Conservation (phyloP, 1,140 invertebrate genomes). For the Leptestheria dahalacensis region DNA sequence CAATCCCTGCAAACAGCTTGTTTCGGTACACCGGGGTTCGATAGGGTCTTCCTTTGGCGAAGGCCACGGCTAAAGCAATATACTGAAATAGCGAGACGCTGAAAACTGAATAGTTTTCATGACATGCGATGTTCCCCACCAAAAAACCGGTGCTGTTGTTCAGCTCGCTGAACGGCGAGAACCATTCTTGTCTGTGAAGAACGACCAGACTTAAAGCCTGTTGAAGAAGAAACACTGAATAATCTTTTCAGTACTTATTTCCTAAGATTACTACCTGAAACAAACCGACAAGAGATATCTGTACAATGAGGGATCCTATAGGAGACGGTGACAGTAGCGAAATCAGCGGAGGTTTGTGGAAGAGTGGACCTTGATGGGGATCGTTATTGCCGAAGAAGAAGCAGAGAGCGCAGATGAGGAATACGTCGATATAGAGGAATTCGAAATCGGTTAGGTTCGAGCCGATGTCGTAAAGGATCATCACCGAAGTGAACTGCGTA, state of each 20-base stretch:
- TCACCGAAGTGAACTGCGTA: slow-evolving; percentile 83
- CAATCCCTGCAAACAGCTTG: slow-evolving; percentile 41
- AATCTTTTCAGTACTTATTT: slow-evolving; percentile 35
- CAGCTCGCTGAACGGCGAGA: slow-evolving; percentile 33
- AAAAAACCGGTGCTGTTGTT: slow-evolving; percentile 23
- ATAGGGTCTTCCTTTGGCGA: slow-evolving; percentile 79
- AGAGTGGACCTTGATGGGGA: slow-evolving; percentile 53
- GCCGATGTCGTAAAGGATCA: slow-evolving; percentile 70
- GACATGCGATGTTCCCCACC: slow-evolving; percentile 31
- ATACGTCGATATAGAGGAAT: slow-evolving; percentile 71
- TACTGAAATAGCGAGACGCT: slow-evolving; percentile 76
- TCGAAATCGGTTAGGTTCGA: slow-evolving; percentile 61
- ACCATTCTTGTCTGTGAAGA: slow-evolving; percentile 35
- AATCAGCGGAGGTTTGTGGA: slow-evolving; percentile 38
- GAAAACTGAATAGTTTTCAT: slow-evolving; percentile 69
- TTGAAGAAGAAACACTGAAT: slow-evolving; percentile 24
- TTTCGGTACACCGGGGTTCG: slow-evolving; percentile 69
- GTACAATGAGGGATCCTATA: slow-evolving; percentile 26
- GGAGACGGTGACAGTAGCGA: slow-evolving; percentile 34
- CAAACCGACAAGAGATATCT: slow-evolving; percentile 19
- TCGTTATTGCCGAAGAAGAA: slow-evolving; percentile 59
- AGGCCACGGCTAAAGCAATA: slow-evolving; percentile 70
- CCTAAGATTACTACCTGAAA: slow-evolving; percentile 27
- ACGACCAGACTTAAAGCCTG: slow-evolving; percentile 31
- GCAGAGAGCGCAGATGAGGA: slow-evolving; percentile 62